Conservation (phyloP, 1,140 invertebrate genomes). For the Luehdorfia chinensis region DNA sequence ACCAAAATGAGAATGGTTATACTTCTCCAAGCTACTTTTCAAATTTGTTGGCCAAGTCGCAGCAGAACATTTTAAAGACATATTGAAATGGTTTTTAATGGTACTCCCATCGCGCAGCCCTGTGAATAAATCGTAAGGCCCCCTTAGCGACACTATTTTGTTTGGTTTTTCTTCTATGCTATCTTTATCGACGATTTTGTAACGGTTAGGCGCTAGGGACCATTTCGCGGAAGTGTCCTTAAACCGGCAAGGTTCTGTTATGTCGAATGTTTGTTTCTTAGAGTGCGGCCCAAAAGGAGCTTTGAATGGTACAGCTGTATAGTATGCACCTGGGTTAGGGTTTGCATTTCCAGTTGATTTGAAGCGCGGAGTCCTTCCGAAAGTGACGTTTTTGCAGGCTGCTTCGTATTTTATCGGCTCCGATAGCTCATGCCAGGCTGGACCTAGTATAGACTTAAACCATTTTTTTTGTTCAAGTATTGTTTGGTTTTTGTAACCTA, state of each 20-base stretch:
- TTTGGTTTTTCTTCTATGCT: conserved; percentile 51
- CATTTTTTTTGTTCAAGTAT: conserved; percentile 44
- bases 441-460: conserved; percentile 44
- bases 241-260: conserved; percentile 57
- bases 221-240: conserved; percentile 44
- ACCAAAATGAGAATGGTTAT: conserved; percentile 51
- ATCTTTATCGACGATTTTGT: conserved; percentile 51
- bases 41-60: conserved; percentile 54
- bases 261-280: conserved; percentile 46
- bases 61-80: conserved; percentile 29
- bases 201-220: conserved; percentile 57
- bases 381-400: conserved; percentile 52
- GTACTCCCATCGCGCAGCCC: conserved; percentile 45
- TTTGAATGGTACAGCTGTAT: conserved; percentile 41
- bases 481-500: conserved; percentile 63
- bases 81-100: conserved; percentile 58
- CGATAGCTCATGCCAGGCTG: conserved; percentile 52
- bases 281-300: conserved; percentile 50
- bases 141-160: conserved; percentile 50
- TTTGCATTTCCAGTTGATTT: conserved; percentile 24
- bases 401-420: conserved; percentile 31
- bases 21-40: conserved; percentile 47
- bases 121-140: conserved; percentile 63
- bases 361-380: conserved; percentile 46
- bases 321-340: conserved; percentile 59